Evolutionary conservation across 2,113 vertebrate species (phyloP), one percentile per base, ranked within the genome.

Genomic region (Lepisosteus oculatus): DNA sequence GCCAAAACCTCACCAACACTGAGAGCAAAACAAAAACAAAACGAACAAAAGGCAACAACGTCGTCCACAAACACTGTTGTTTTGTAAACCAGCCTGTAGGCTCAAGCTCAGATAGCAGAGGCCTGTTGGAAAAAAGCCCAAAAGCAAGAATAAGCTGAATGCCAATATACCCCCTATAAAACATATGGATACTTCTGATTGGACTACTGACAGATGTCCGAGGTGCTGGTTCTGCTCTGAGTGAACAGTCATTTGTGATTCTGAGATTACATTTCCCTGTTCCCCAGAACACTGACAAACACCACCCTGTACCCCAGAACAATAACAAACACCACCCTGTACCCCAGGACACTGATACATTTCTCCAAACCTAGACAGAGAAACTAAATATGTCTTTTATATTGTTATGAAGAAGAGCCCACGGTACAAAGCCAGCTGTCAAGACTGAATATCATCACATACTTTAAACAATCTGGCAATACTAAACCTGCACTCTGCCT

Each of bases 391-490:
- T 63, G 57, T 61, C 5, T n/a, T 29, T 9, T 63, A 17, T 54
- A 69, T 75, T 69, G 54, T 77, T 78, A 54, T 72, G 76, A 55
- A 66, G 71, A 69, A 72, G 74, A 75, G 70, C 73, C 74, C 72
- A 68, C 70, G 67, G 64, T 80, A 65, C 68, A 67, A 70, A 75
- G 79, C 73, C 81, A 81, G 76, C 79, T 86, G 80, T 76, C 72
- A 69, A 55, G 68, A 61, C 70, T 81, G 77, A 80, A 83, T 79
- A 82, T 64, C 76, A 77, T 77, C 67, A 47, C 67, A 45, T 12
- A 13, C 67, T 69, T 67, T 73, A 65, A 67, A 12, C 62, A 71
- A 77, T 61, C 68, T 29, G 73, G 65, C 54, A 5, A 57, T 57
- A 67, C 65, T 78, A 74, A 81, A 76, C 67, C 71, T 67, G 12